phyloP scores from a whole-genome alignment of 2,113 vertebrate genomes.

The Heterochromis multidens region DNA sequence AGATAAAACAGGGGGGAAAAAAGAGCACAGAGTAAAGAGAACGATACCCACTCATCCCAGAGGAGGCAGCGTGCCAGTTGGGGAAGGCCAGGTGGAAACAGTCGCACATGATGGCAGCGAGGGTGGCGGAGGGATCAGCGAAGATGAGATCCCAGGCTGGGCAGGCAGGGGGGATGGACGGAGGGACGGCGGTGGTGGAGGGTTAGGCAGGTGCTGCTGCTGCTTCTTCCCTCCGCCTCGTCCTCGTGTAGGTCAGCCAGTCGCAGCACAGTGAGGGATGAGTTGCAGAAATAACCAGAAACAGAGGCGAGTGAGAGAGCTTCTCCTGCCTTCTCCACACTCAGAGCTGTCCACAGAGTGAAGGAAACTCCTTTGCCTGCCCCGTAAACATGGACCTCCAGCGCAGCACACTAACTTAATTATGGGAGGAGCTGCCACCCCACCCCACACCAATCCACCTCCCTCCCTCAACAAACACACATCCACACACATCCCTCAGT shows the following conservation, averaged over 20 bases:
- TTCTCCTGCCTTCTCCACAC: slow-evolving; percentile 14
- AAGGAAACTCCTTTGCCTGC: slow-evolving; percentile 66
- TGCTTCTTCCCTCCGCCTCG: not conserved
- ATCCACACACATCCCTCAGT: slow-evolving; percentile 30
- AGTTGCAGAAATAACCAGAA: slow-evolving; percentile 38
- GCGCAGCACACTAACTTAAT: slow-evolving; percentile 74
- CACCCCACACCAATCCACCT: slow-evolving; percentile 33
- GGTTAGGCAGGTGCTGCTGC: slow-evolving; percentile 14
- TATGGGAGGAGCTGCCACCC: slow-evolving; percentile 75
- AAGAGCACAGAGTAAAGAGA: slow-evolving; percentile 36
- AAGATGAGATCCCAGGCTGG: not conserved
- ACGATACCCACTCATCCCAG: slow-evolving; percentile 90
- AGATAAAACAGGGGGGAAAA: not conserved
- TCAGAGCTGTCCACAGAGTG: slow-evolving; percentile 71
- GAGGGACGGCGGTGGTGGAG: not conserved
- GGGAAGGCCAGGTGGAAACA: slow-evolving; percentile 98
- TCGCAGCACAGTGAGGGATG: slow-evolving; percentile 56
- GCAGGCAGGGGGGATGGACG: not conserved
- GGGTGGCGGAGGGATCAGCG: not conserved
- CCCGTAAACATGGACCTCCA: slow-evolving; percentile 78
- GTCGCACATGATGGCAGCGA: slow-evolving; percentile 90
- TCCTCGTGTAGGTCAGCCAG: slow-evolving; percentile 37
- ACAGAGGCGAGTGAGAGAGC: slow-evolving; percentile 58
- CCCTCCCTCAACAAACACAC: slow-evolving; percentile 49
- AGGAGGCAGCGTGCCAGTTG: slow-evolving; percentile 93